phyloP scores from a whole-genome alignment of 2,113 vertebrate genomes.

The Ardeotis arabs region DNA sequence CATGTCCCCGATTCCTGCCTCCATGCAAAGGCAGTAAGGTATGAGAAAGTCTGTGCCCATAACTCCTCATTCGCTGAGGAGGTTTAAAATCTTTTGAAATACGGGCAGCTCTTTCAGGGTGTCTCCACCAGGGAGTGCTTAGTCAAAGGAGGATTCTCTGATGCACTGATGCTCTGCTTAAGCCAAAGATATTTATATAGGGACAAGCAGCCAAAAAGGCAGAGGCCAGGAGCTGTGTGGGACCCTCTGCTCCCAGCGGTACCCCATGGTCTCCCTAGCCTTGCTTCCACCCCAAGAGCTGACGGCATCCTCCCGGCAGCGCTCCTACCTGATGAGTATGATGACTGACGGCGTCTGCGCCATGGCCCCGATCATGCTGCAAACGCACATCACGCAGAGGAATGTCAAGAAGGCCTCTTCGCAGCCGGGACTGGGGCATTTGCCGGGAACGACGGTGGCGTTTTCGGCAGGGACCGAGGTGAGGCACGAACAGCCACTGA shows the following conservation, averaged over 20 bases:
- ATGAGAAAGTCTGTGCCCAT: background rate
- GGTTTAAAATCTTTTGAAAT: background rate
- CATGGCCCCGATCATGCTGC: conserved; percentile 98
- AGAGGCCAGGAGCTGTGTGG: background rate
- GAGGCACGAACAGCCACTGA: conserved; percentile 89
- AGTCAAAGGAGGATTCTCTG: background rate
- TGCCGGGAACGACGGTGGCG: conserved; percentile 86
- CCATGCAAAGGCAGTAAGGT: background rate
- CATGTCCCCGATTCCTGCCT: background rate
- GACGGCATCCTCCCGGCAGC: accelerated
- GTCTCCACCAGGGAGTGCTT: background rate
- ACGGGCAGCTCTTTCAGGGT: background rate
- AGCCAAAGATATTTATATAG: background rate
- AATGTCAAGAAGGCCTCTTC: conserved; percentile 95
- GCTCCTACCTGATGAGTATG: conserved; percentile 91
- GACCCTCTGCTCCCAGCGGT: background rate
- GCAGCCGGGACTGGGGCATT: conserved; percentile 92
- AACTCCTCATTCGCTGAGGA: background rate
- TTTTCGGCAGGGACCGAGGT: conserved; percentile 73
- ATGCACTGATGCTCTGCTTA: background rate
- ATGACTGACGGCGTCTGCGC: conserved; percentile 97
- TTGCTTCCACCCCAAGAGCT: background rate
- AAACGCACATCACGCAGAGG: conserved; percentile 94
- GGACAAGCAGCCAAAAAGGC: background rate
- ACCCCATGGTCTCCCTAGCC: background rate